These are phyloP conservation scores for Gastrophysa polygoni DNA, from an alignment of 2,888 invertebrate genomes.

Conservation along the genomic window DNA sequence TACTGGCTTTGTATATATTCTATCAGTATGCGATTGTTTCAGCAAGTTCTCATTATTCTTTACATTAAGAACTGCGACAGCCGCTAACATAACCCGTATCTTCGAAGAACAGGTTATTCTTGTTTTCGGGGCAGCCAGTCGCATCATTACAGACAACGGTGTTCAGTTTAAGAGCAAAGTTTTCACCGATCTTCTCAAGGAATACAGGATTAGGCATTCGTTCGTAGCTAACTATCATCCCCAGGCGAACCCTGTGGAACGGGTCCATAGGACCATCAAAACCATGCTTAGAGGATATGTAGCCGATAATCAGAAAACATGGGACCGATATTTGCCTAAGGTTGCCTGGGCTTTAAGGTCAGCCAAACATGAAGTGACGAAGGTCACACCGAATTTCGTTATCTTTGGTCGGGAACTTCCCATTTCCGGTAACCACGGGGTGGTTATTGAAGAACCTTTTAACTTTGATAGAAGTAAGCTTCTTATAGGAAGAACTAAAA, in stretches of 20 bases:
- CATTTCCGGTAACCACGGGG: background rate
- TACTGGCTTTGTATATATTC: slow-evolving; percentile 17
- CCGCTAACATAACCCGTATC: background rate
- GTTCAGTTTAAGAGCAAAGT: no score
- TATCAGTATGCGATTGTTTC: slow-evolving; percentile 35
- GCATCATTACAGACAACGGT: no score
- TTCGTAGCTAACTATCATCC: no score
- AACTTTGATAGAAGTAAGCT: background rate
- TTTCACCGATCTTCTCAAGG: no score
- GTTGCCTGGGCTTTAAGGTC: background rate
- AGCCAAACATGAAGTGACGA: slow-evolving; percentile 7
- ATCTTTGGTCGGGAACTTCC: slow-evolving; percentile 10
- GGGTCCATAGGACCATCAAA: background rate
- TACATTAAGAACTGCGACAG: slow-evolving; percentile 36
- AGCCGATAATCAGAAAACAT: slow-evolving; percentile 13
- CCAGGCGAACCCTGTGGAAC: no score
- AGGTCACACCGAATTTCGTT: slow-evolving; percentile 5
- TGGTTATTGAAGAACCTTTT: background rate
- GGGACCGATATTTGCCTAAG: slow-evolving; percentile 10
- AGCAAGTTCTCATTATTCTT: slow-evolving; percentile 37
- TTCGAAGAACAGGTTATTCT: no score
- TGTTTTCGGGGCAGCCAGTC: no score
- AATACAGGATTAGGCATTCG: no score
- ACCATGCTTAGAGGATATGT: slow-evolving; percentile 11
- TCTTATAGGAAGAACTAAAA: background rate